These are phyloP conservation scores for Kobus ellipsiprymnus DNA, from an alignment of 2,113 vertebrate species.

Conservation along the genomic window DNA sequence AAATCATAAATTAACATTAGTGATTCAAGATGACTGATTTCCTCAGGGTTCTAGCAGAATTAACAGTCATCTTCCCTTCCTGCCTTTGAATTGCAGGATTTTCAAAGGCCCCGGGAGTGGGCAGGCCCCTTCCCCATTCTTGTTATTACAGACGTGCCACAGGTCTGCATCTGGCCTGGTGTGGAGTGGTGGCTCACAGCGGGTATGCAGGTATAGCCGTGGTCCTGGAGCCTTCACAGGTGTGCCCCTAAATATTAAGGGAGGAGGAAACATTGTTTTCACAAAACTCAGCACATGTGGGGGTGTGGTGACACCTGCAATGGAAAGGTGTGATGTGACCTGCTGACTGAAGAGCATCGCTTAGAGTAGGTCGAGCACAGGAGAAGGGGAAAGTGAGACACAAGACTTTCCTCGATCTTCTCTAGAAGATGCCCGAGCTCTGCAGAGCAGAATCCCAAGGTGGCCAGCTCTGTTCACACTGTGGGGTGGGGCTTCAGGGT, in stretches of 20 bases:
- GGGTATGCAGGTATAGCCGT: not conserved
- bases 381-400: not conserved
- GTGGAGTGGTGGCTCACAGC: not conserved
- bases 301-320: too few relatives aligned
- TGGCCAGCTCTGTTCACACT: not conserved
- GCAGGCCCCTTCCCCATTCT: not conserved
- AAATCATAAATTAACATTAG: constrained; percentile 45
- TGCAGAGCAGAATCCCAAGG: fast-evolving
- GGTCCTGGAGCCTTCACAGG: not conserved
- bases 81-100: not conserved
- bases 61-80: not conserved
- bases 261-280: not conserved
- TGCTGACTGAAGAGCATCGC: not conserved
- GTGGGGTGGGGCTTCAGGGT: too few relatives aligned
- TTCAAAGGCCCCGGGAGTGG: not conserved
- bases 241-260: not conserved
- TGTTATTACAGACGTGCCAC: not conserved
- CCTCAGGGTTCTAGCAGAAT: constrained; percentile 5
- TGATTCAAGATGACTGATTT: constrained; percentile 42
- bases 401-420: not conserved
- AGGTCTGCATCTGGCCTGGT: not conserved
- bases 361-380: not conserved
- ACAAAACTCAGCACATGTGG: not conserved
- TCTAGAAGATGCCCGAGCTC: not conserved
- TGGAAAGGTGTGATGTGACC: not conserved